A percentile compares a stretch with the other conserved stretches of the same genome.
These are phyloP conservation scores for Harmothoe impar DNA, from an alignment of 2,888 invertebrate species.

Conservation along the genomic window DNA sequence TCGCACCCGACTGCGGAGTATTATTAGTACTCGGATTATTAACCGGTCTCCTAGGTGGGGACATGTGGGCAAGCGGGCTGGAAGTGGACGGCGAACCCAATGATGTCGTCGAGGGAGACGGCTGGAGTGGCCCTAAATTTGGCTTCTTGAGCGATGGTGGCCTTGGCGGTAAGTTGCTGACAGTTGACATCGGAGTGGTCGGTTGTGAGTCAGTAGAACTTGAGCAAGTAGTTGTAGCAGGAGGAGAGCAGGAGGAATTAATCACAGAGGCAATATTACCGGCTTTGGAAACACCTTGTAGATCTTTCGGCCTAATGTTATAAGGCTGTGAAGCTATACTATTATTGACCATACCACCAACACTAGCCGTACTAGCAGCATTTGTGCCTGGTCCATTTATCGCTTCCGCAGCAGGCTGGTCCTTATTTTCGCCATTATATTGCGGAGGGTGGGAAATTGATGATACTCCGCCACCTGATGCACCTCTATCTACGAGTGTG, in stretches of 20 bases:
- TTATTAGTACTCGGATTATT: not conserved
- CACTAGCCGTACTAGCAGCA: not conserved
- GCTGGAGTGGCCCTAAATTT: slow-evolving; percentile 15
- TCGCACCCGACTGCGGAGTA: not conserved
- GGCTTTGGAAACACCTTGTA: not conserved
- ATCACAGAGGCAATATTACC: not conserved
- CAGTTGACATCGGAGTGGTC: not conserved
- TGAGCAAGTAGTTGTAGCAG: not conserved
- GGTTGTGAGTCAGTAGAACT: not conserved
- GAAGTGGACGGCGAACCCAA: slow-evolving; percentile 2
- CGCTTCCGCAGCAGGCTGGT: not conserved
- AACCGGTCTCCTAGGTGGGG: not conserved
- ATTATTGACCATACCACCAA: not conserved
- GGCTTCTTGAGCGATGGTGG: slow-evolving; percentile 49
- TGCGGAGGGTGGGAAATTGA: not conserved
- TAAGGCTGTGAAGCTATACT: not conserved
- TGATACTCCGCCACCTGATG: too few species aligned
- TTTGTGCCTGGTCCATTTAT: not conserved
- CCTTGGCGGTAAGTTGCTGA: slow-evolving; percentile 19
- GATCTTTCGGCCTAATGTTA: too few species aligned
- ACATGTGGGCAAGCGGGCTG: not conserved
- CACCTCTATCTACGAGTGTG: too few species aligned
- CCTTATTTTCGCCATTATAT: not conserved
- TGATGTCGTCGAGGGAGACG: not conserved
- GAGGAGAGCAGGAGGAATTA: not conserved